Evolutionary conservation across 2,888 invertebrate genomes (phyloP).

Genomic region (Dynastes grantii): DNA sequence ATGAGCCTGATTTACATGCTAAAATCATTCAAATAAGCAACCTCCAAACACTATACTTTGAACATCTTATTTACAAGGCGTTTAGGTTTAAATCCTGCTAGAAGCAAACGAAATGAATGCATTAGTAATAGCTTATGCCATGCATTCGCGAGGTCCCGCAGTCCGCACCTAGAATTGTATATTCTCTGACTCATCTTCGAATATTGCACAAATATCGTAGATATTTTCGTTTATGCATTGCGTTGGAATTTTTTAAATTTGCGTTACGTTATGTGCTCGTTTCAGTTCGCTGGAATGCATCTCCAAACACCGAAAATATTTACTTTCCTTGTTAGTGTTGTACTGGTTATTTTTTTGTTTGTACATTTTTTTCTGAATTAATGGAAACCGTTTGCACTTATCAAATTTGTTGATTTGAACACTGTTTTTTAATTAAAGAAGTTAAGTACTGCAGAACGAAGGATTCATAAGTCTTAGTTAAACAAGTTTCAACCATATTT

Average conservation of each 20-base stretch:
- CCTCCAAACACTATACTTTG: not conserved
- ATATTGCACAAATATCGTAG: conserved; percentile 23
- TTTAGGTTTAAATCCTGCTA: not conserved
- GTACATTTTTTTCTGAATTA: too few relatives aligned
- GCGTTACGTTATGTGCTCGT: not conserved
- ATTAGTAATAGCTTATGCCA: not conserved
- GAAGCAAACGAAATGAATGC: conserved; percentile 7
- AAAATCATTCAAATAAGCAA: conserved; percentile 7
- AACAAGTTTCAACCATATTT: too few relatives aligned
- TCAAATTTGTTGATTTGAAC: too few relatives aligned
- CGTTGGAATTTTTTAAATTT: not conserved
- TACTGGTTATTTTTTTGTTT: too few relatives aligned
- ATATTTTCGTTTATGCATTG: not conserved
- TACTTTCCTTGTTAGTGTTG: too few relatives aligned
- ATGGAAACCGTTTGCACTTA: too few relatives aligned
- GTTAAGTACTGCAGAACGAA: too few relatives aligned
- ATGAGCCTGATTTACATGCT: not conserved
- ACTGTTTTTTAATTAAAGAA: too few relatives aligned
- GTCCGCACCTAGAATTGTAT: conserved; percentile 10
- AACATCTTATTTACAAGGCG: not conserved
- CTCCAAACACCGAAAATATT: too few relatives aligned
- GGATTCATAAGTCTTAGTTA: too few relatives aligned
- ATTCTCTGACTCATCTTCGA: conserved; percentile 19
- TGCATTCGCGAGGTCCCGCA: not conserved
- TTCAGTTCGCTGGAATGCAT: too few relatives aligned